phyloP scores from a whole-genome alignment of 2,888 invertebrate genomes.

The Thereva nobilitata region DNA sequence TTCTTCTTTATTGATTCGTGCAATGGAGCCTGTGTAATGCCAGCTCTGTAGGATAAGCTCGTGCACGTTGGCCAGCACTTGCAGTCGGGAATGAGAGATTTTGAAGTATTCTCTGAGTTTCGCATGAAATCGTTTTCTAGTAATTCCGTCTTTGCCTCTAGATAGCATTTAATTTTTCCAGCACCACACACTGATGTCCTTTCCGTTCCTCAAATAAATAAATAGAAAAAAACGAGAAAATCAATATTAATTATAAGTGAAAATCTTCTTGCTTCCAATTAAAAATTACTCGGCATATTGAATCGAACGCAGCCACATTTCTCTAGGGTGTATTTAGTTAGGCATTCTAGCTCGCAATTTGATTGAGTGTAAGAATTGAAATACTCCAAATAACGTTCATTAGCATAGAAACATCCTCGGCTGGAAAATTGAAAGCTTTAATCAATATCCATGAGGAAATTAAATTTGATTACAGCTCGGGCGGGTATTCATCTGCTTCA shows the following conservation, averaged over 20 bases:
- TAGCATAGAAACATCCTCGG: conserved; percentile 66
- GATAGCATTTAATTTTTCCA: conserved; percentile 14
- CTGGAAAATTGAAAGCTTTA: conserved; percentile 43
- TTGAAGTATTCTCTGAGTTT: conserved; percentile 1
- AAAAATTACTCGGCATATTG: conserved; percentile 61
- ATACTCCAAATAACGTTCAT: conserved; percentile 63
- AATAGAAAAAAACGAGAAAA: not conserved
- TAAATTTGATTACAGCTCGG: conserved; percentile 52
- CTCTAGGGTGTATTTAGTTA: conserved; percentile 64
- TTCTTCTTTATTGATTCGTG: conserved; percentile 3
- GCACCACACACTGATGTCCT: conserved; percentile 17
- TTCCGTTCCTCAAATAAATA: not conserved
- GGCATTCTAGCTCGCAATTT: conserved; percentile 69
- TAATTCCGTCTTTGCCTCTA: conserved; percentile 17
- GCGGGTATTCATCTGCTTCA: conserved; percentile 63
- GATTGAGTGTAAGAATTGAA: conserved; percentile 68
- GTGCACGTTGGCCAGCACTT: conserved; percentile 22
- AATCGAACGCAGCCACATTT: conserved; percentile 67
- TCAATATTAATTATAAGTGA: no score
- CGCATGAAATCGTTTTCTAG: conserved; percentile 44
- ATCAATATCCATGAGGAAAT: not conserved
- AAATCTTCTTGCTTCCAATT: not conserved
- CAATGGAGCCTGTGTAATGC: conserved; percentile 23
- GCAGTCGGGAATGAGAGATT: conserved; percentile 11
- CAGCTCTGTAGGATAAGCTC: conserved; percentile 11